phyloP scores from a whole-genome alignment of 2,113 vertebrate species.

The Microcebus lehilahytsara region DNA sequence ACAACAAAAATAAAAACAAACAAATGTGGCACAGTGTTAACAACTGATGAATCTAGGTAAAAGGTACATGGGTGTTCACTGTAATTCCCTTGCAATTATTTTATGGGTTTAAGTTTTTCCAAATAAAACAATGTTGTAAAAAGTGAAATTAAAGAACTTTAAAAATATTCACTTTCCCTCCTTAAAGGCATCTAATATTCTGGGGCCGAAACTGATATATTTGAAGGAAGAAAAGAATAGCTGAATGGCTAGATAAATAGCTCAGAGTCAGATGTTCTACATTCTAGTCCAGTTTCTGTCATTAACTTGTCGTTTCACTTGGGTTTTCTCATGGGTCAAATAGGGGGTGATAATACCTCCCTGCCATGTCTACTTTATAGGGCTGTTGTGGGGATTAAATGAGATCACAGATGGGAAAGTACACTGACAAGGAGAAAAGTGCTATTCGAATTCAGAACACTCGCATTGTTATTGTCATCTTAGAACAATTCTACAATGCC shows the following conservation, averaged over 20 bases:
- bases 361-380: conserved; percentile 50
- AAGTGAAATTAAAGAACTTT: background rate
- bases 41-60: conserved; percentile 2
- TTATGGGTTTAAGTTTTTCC: background rate
- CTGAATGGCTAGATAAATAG: background rate
- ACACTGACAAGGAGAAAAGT: conserved; percentile 25
- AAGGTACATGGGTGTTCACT: background rate
- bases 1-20: background rate
- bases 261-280: background rate
- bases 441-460: conserved; percentile 12
- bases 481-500: conserved; percentile 15
- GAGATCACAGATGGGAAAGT: conserved; percentile 56
- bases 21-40: background rate
- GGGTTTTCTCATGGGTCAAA: conserved; percentile 55
- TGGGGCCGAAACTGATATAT: background rate
- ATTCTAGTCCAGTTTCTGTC: conserved; percentile 30
- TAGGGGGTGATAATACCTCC: conserved; percentile 30
- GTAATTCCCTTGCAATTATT: background rate
- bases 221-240: conserved; percentile 34
- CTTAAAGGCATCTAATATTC: background rate
- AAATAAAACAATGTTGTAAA: background rate
- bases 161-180: background rate
- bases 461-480: background rate
- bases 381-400: conserved; percentile 51
- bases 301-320: conserved; percentile 54